A percentile compares a stretch with the other conserved stretches of the same genome.
phyloP scores from a whole-genome alignment of 1,140 invertebrate species.

The Spodoptera frugiperda region DNA sequence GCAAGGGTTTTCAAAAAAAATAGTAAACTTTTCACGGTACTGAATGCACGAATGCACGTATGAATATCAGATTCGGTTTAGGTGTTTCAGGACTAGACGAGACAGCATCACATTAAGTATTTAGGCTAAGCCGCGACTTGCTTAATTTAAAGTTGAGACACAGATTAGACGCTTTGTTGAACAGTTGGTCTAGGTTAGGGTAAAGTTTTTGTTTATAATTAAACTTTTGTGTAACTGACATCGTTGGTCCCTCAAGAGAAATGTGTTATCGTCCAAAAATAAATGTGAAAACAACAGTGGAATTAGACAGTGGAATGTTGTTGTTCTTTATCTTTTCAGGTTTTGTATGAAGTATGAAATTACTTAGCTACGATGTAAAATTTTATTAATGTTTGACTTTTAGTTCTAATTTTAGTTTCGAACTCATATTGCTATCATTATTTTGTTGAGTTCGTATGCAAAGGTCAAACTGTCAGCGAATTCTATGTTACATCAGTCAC shows the following conservation, averaged over 20 bases:
- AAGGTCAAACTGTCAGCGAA: too few species aligned
- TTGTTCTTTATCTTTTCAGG: too few species aligned
- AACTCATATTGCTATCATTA: too few species aligned
- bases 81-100: conserved; percentile 34
- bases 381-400: too few species aligned
- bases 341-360: too few species aligned
- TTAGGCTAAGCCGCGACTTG: conserved; percentile 22
- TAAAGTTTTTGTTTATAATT: conserved; percentile 40
- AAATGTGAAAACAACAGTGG: background rate
- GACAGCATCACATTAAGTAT: conserved; percentile 27
- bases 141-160: conserved; percentile 40
- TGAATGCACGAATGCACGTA: conserved; percentile 49
- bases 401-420: too few species aligned
- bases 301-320: too few species aligned
- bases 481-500: too few species aligned
- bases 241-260: conserved; percentile 7
- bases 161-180: conserved; percentile 37
- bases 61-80: conserved; percentile 47
- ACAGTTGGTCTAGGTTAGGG: conserved; percentile 17
- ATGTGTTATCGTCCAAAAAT: conserved; percentile 22
- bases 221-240: conserved; percentile 28
- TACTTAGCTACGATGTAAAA: too few species aligned
- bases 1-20: too few species aligned
- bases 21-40: conserved; percentile 26
- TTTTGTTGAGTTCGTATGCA: too few species aligned